Percentiles rank a stretch among this genome's conserved stretches.
Evolutionary conservation across 2,888 invertebrate genomes (phyloP).

Genomic region (Lordiphosa fenestrarum): DNA sequence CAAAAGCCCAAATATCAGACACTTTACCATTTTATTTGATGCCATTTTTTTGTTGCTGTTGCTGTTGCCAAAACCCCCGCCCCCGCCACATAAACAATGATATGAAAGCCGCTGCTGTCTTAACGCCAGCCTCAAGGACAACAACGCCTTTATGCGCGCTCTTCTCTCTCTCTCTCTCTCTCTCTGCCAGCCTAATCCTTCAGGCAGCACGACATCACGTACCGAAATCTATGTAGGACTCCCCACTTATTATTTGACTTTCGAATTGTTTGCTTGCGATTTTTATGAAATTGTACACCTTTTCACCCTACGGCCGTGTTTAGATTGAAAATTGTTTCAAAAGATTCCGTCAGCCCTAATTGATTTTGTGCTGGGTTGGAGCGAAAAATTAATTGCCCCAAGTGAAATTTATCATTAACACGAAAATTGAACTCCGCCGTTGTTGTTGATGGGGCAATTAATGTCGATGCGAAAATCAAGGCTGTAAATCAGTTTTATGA

Average conservation of each 20-base stretch:
- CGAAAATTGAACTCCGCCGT: too few species aligned
- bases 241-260: constrained; percentile 29
- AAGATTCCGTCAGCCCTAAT: background rate
- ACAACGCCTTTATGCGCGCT: constrained; percentile 20
- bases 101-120: constrained; percentile 10
- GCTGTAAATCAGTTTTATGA: too few species aligned
- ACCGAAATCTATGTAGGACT: constrained; percentile 55
- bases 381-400: constrained; percentile 33
- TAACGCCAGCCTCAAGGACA: constrained; percentile 45
- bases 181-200: constrained; percentile 51
- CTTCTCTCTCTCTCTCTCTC: too few species aligned
- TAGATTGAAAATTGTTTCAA: too few species aligned
- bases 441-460: too few species aligned
- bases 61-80: too few species aligned
- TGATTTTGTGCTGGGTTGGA: constrained; percentile 9
- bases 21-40: too few species aligned
- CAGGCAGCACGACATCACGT: constrained; percentile 61
- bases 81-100: background rate
- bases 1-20: too few species aligned
- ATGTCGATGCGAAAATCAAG: too few species aligned
- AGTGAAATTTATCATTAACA: constrained; percentile 44
- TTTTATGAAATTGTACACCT: constrained; percentile 67
- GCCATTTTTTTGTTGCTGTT: too few species aligned
- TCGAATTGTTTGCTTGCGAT: constrained; percentile 64
- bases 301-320: constrained; percentile 24